phyloP scores from a whole-genome alignment of 2,797 vertebrate species.

The Setipinna tenuifilis region DNA sequence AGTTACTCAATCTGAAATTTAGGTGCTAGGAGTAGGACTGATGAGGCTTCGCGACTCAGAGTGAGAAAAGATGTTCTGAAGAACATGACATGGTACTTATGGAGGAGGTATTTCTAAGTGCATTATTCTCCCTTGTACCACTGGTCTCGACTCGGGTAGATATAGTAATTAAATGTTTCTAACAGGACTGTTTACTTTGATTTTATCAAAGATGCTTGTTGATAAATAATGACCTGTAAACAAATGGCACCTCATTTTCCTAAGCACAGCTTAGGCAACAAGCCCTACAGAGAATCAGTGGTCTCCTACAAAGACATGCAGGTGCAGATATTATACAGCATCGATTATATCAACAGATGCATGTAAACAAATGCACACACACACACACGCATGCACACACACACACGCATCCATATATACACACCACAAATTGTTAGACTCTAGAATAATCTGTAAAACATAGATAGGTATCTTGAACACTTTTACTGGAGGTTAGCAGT shows the following conservation, averaged over 20 bases:
- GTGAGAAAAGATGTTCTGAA: constrained; percentile 73
- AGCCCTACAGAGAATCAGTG: background rate
- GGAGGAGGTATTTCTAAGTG: constrained; percentile 57
- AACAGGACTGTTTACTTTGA: background rate
- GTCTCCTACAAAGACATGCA: background rate
- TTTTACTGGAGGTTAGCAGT: no score
- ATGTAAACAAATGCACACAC: background rate
- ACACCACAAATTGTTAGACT: no score
- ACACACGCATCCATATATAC: constrained; percentile 31
- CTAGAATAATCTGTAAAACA: no score
- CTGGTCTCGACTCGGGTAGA: background rate
- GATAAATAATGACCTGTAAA: background rate
- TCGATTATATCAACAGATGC: constrained; percentile 27
- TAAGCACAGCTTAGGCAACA: background rate
- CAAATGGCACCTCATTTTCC: background rate
- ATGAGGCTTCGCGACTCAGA: constrained; percentile 74
- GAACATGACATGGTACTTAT: constrained; percentile 65
- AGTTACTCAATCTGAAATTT: constrained; percentile 85
- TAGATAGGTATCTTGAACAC: no score
- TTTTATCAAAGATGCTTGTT: background rate
- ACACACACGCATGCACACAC: constrained; percentile 33
- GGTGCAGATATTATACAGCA: no score
- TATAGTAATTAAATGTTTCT: background rate
- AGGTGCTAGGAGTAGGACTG: constrained; percentile 73
- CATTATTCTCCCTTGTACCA: background rate